Evolutionary conservation across 2,888 invertebrate species (phyloP).

Genomic region (Coremacera marginata): DNA sequence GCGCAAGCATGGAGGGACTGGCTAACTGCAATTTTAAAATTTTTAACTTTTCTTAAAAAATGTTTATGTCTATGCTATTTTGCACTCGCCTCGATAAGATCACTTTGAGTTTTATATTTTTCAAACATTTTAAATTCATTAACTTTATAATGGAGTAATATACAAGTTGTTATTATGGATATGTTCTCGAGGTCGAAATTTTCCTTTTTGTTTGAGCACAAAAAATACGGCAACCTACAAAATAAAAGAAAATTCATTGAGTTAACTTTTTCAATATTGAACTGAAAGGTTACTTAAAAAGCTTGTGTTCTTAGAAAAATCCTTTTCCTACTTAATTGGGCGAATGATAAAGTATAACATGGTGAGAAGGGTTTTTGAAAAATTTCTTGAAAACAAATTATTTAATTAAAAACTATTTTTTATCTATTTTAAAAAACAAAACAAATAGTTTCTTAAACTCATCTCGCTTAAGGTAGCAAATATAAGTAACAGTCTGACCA

Average conservation of each 20-base stretch:
- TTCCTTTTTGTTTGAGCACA: constrained; percentile 53
- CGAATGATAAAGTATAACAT: no score
- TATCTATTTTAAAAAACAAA: no score
- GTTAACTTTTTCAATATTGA: no score
- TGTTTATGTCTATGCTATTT: background rate
- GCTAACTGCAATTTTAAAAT: constrained; percentile 42
- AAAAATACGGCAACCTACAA: constrained; percentile 60
- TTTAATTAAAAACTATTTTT: no score
- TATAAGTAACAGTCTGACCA: no score
- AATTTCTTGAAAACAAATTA: no score
- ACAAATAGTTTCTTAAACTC: no score
- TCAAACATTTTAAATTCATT: constrained; percentile 53
- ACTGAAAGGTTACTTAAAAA: no score
- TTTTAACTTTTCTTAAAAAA: background rate
- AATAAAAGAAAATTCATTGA: background rate
- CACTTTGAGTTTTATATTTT: constrained; percentile 45
- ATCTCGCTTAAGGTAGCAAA: no score
- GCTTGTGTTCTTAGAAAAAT: no score
- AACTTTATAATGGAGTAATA: constrained; percentile 52
- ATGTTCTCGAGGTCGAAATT: constrained; percentile 51
- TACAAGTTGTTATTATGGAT: constrained; percentile 51
- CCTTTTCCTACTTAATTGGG: no score
- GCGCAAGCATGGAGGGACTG: constrained; percentile 51
- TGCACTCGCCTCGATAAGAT: constrained; percentile 51
- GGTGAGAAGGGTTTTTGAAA: no score